Base-by-base conservation (phyloP, 2,888 invertebrate genomes). In the Cabera pusaria region DNA sequence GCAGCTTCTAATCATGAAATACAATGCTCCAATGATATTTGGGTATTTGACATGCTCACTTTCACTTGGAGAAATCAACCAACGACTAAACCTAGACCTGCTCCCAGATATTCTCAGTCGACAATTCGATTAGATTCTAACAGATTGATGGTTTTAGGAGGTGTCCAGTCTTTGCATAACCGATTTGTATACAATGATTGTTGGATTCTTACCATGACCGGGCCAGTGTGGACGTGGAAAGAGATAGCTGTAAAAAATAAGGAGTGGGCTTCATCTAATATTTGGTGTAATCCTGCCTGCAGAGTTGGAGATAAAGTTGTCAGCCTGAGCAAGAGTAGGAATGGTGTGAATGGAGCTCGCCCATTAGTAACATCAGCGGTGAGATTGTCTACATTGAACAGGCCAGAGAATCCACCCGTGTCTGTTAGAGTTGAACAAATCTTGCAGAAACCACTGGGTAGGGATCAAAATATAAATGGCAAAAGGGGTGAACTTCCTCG, bases 261-360 rank as follows among this genome's bases (percentile, higher is more conserved):
- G 54, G 93, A 95, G 61, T 93, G 93, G 90, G 94, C 94, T 21
- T 95, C 97, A 10, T 93, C 94, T 0, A 95, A 96, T 66, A 93
- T 97, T 69, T 97, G 97, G 96, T 97, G 97, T 73, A 97, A 97
- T 85, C 97, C 97, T 35, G 97, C 96, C 28, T 97, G 97, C 76
- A 93, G 73, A 61, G 86, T 94, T 56, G 94, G 93, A 37, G 92
- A 95, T 59, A 93, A 94, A 75, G 90, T 96, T 49, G 93, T 96
- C 17, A 93, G 95, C 51, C 88, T 96, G 52, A 93, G 93, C 58
- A 87, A 91, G 61, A 90, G 91, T 63, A 87, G 91, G 47, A 86
- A 89, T 68, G 87, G 67, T 51, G 88, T 77, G 88, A 87, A 90
- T 58, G 79, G 86, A 55, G 88, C 88, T 37, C 87, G 87, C 43